A percentile compares a stretch with the other conserved stretches of the same genome.
Evolutionary conservation across 1,140 invertebrate species (phyloP).

Genomic region (Monomorium pharaonis): DNA sequence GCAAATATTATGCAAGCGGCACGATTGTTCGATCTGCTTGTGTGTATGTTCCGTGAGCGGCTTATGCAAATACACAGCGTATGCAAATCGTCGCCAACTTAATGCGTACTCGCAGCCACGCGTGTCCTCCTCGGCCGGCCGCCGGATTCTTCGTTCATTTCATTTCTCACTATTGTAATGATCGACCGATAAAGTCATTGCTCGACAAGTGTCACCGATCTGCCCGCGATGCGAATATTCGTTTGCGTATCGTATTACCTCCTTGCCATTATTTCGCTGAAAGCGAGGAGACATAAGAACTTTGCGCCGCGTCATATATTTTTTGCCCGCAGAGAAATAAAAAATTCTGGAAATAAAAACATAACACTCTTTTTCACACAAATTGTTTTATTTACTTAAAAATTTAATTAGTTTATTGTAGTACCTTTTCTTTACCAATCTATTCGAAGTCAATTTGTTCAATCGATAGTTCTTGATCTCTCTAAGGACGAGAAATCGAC

Average conservation of each 20-base stretch:
- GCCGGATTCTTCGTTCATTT: slow-evolving; percentile 11
- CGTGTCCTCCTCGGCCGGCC: slow-evolving; percentile 14
- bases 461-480: background rate
- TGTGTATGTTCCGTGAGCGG: slow-evolving; percentile 36
- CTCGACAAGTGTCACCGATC: slow-evolving; percentile 29
- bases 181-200: background rate
- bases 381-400: background rate
- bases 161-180: slow-evolving; percentile 19
- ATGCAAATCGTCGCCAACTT: slow-evolving; percentile 47
- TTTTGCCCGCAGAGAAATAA: background rate
- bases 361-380: too few species aligned
- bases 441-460: background rate
- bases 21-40: slow-evolving; percentile 57
- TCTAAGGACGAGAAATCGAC: background rate
- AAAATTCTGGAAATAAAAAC: background rate
- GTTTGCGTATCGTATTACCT: background rate
- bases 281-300: background rate
- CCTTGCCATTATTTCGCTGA: too few species aligned
- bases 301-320: background rate
- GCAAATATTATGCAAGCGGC: slow-evolving; percentile 55
- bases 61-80: slow-evolving; percentile 52
- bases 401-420: background rate
- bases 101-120: slow-evolving; percentile 40
- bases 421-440: background rate
- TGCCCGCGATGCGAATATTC: background rate